Conservation (phyloP, 2,888 invertebrate genomes). For the Eurytoma adleriae region DNA sequence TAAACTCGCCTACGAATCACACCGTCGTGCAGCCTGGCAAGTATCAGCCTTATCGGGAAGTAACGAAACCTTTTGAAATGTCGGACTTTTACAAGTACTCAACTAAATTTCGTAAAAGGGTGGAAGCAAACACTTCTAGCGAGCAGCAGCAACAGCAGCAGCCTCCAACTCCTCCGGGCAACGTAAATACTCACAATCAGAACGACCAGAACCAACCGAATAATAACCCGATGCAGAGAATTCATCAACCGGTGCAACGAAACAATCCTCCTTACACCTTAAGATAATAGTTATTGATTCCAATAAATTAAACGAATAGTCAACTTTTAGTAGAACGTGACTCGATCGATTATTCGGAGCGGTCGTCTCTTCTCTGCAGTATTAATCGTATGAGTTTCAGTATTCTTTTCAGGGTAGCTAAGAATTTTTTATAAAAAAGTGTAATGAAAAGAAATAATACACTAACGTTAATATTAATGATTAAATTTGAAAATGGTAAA, state of each 20-base stretch:
- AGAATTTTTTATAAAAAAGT: not conserved
- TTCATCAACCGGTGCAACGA: constrained; percentile 67
- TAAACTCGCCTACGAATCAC: constrained; percentile 89
- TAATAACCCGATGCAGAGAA: constrained; percentile 51
- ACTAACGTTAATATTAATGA: not conserved
- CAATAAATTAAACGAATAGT: constrained; percentile 18
- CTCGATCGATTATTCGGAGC: constrained; percentile 21
- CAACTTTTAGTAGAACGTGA: constrained; percentile 46
- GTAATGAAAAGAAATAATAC: not conserved
- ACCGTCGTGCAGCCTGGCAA: constrained; percentile 92
- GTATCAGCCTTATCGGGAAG: constrained; percentile 94
- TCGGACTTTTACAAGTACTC: constrained; percentile 99
- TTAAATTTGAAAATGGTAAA: not conserved
- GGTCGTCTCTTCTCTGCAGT: constrained; percentile 21
- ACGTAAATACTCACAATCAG: constrained; percentile 43
- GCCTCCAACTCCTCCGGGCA: constrained; percentile 22
- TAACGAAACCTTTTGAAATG: constrained; percentile 98
- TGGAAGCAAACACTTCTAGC: constrained; percentile 61
- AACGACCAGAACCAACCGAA: constrained; percentile 49
- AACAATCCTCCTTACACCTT: constrained; percentile 68
- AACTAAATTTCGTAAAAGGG: constrained; percentile 89
- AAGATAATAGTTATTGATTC: constrained; percentile 60
- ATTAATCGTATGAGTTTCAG: not conserved
- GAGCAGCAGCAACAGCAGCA: constrained; percentile 43
- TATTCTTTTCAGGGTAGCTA: not conserved